Percentiles rank a stretch among this genome's conserved stretches.
phyloP scores from a whole-genome alignment of 2,888 invertebrate genomes.

The Rhingia rostrata region DNA sequence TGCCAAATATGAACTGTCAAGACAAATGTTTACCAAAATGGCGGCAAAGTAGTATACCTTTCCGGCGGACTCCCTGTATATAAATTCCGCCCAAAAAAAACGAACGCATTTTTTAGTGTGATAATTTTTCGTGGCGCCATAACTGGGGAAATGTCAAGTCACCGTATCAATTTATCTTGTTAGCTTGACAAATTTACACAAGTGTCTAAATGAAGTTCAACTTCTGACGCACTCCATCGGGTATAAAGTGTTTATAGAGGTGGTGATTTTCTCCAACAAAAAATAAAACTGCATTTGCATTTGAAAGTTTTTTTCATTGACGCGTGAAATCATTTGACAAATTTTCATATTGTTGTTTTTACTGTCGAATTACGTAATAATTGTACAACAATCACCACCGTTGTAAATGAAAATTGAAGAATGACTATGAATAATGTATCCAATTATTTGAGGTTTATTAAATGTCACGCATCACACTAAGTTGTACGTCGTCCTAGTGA shows the following conservation, averaged over 20 bases:
- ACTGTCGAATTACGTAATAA: constrained; percentile 4
- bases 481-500: too few species aligned
- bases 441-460: not conserved
- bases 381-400: not conserved
- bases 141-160: too few species aligned
- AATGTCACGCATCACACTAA: not conserved
- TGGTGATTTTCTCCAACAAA: not conserved
- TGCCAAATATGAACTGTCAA: too few species aligned
- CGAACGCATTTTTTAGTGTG: too few species aligned
- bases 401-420: not conserved
- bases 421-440: not conserved
- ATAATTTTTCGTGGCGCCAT: too few species aligned
- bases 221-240: constrained; percentile 8
- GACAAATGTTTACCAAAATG: too few species aligned
- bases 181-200: not conserved
- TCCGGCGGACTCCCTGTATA: too few species aligned
- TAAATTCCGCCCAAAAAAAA: too few species aligned
- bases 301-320: constrained; percentile 33
- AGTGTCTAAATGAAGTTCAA: not conserved
- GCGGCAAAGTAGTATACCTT: too few species aligned
- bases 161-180: not conserved
- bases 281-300: constrained; percentile 30
- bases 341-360: constrained; percentile 1
- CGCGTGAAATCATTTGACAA: constrained; percentile 21
- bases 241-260: constrained; percentile 34